Evolutionary conservation across 2,888 invertebrate species (phyloP).

Genomic region (Drosophila pseudotakahashii): DNA sequence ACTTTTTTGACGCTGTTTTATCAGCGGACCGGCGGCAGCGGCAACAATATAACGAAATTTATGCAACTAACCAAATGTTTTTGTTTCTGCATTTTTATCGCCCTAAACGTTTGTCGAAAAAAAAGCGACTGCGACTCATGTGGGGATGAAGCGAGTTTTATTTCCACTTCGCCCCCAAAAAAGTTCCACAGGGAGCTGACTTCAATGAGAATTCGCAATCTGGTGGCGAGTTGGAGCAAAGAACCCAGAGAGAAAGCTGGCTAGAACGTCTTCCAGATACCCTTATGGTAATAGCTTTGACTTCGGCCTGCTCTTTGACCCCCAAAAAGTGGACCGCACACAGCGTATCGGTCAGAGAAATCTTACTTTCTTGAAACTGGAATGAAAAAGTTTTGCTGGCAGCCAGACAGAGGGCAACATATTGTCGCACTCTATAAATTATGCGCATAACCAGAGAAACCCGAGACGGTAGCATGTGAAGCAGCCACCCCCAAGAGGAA

Average conservation of each 20-base stretch:
- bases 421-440: conserved; percentile 80
- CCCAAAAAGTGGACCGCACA: conserved; percentile 41
- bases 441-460: conserved; percentile 73
- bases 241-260: background rate
- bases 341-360: conserved; percentile 38
- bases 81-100: conserved; percentile 62
- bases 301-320: conserved; percentile 53
- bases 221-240: background rate
- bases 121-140: conserved; percentile 10
- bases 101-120: conserved; percentile 52
- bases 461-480: conserved; percentile 25
- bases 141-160: conserved; percentile 14
- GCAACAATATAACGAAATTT: conserved; percentile 54
- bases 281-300: conserved; percentile 59
- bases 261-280: conserved; percentile 14
- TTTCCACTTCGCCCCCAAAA: conserved; percentile 1
- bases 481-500: conserved; percentile 16
- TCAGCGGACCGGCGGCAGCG: conserved; percentile 48
- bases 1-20: conserved; percentile 70
- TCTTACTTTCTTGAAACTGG: conserved; percentile 57
- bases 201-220: conserved; percentile 27
- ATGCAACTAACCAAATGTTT: conserved; percentile 75
- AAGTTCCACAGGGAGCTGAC: conserved; percentile 23
- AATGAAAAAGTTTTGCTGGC: conserved; percentile 60
- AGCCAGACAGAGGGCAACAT: conserved; percentile 62